phyloP scores from a whole-genome alignment of 2,888 invertebrate genomes.

The Cephus runcator region DNA sequence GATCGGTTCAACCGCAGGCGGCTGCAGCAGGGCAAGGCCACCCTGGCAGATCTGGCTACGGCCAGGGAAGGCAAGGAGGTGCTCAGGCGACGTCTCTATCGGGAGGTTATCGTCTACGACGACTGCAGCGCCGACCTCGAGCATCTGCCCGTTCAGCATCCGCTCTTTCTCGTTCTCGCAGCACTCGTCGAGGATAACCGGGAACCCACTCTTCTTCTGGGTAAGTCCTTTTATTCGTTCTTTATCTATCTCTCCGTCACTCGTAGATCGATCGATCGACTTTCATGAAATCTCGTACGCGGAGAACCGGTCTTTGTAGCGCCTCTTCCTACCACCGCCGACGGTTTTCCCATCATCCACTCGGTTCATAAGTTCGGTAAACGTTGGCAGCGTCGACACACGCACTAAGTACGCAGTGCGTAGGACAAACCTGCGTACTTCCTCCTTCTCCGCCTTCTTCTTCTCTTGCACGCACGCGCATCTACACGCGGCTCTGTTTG shows the following conservation, averaged over 20 bases:
- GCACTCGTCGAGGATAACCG: conserved; percentile 76
- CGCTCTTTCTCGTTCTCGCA: conserved; percentile 73
- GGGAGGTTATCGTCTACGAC: conserved; percentile 77
- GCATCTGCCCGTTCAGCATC: conserved; percentile 70
- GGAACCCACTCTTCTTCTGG: conserved; percentile 74
- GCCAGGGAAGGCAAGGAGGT: conserved; percentile 74
- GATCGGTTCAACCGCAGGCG: conserved; percentile 76
- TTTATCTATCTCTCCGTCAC: no score
- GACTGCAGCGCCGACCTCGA: conserved; percentile 75
- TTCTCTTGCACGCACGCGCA: conserved; percentile 16
- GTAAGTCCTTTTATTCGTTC: conserved; percentile 66
- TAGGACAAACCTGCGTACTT: not conserved
- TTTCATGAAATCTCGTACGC: no score
- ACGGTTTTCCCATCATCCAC: no score
- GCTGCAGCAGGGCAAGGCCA: conserved; percentile 75
- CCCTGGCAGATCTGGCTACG: conserved; percentile 74
- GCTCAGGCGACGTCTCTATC: conserved; percentile 68
- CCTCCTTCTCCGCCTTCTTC: not conserved
- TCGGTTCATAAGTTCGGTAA: no score
- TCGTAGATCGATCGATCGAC: no score
- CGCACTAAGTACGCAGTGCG: no score
- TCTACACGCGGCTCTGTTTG: no score
- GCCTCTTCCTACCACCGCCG: no score
- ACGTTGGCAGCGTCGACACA: no score
- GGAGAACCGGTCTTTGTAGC: no score